phyloP scores from a whole-genome alignment of 2,888 invertebrate genomes.

The Campoplex capitator region DNA sequence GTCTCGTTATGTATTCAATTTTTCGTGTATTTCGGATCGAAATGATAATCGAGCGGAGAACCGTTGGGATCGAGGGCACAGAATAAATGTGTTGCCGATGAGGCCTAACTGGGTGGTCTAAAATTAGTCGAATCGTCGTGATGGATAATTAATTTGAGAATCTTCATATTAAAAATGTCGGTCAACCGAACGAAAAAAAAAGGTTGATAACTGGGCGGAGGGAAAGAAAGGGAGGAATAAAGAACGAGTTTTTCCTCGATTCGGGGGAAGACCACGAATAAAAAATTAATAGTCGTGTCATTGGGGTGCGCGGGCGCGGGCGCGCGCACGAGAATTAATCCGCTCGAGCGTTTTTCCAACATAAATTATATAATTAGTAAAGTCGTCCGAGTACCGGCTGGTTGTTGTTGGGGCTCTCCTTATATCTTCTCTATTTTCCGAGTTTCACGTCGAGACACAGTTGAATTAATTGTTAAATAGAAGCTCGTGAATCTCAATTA shows the following conservation, averaged over 20 bases:
- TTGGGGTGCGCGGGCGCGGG: not conserved
- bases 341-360: slow-evolving; percentile 40
- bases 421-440: slow-evolving; percentile 6
- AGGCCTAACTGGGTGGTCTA: not conserved
- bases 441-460: slow-evolving; percentile 52
- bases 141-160: not conserved
- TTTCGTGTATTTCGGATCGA: not conserved
- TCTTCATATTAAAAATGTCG: not conserved
- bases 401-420: slow-evolving; percentile 2
- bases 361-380: slow-evolving; percentile 62
- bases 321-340: not conserved
- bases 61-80: not conserved
- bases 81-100: not conserved
- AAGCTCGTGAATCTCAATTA: slow-evolving; percentile 70
- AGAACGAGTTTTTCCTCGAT: not conserved
- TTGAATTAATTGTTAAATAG: slow-evolving; percentile 68
- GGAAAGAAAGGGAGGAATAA: not conserved
- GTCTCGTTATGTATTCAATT: too few species aligned
- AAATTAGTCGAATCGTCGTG: not conserved
- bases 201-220: not conserved
- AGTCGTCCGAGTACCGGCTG: slow-evolving; percentile 33
- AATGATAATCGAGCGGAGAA: not conserved
- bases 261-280: not conserved
- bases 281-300: slow-evolving; percentile 16
- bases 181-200: not conserved